Evolutionary conservation across 2,797 vertebrate genomes (phyloP), one percentile per base, ranked within the genome.

Genomic region (Crocodylus rhombifer): DNA sequence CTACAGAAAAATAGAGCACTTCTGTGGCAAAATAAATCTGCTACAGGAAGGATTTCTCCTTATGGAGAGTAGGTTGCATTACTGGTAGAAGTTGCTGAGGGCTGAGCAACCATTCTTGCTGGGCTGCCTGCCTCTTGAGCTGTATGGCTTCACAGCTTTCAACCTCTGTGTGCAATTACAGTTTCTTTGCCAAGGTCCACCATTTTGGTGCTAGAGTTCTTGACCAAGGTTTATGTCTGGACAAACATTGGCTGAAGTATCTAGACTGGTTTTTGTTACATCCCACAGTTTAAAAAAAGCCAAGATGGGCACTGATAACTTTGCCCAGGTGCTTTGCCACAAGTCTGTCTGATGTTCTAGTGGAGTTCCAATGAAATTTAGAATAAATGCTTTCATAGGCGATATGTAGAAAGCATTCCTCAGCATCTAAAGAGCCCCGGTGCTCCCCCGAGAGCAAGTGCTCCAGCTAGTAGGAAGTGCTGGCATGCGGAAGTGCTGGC

Each of bases 261-360:
- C 84, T 89, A 92, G 87, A 25, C 71, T 77, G 36, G 71, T 91
- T 95, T 91, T 20, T 65, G 5, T 81, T 89, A 82, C 65, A 74
- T 51, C 64, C 79, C 75, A 16, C 21, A 86, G 76, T 0, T 6
- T 90, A 55, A 94, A 87, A 74, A 56, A 86, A 86, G 18, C 9
- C 87, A 55, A 13, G 12, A 75, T 90, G 93, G 84, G 84, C 69
- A 42, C 56, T 86, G 60, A 28, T 17, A 51, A 51, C 7, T 58
- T 14, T 79, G 25, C 74, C 23, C 77, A 87, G 84, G 23, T 86
- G 1, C n/a, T 42, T 92, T 57, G 15, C 57, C 84, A 93, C 55
- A 88, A 67, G 82, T 16, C 15, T 3, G 30, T 84, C 60, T 82
- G 0, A 0, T 36, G 64, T 42, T 42, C 36, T 7, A 71, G 30